Base-by-base conservation (phyloP, 2,888 invertebrate species). In the Pedicia rivosa region DNA sequence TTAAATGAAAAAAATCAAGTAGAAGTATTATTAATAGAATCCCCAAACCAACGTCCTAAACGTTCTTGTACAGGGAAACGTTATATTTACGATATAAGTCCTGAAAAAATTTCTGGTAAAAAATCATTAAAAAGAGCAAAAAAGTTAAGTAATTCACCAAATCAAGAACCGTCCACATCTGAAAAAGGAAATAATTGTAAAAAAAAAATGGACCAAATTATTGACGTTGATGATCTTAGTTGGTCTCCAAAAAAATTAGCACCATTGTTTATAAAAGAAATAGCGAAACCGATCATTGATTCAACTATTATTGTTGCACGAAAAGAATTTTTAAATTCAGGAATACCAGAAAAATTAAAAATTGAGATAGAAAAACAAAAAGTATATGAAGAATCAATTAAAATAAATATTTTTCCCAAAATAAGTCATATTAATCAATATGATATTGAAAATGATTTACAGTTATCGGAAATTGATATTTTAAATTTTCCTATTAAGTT, bases 291-390 rank as follows among this genome's bases (percentile, higher is more conserved):
- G 6, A 68, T 67, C 51, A 50, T 66, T 12, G 73, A 76, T 59
- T 64, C 68, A 12, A 65, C 61, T 36, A 57, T 65, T 28, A 40
- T 72, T 30, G 70, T 72, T 53, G 80, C 82, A 5, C 72, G 73
- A 46, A 70, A 70, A 42, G 67, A 69, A 41, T 82, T 83, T 57
- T 59, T 83, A 25, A 67, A 72, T 46, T 78, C 81, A 42, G 78
- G 78, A n/a, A 67, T 78, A 5, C 75, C 78, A 8, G 72, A 75
- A 17, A 65, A 67, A 44, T 54, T 76, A 32, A 72, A 68, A 44
- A 71, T 70, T 50, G 63, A 63, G 39, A 61, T 63, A 37, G 58
- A 54, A 26, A 68, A 67, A 42, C 66, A 67, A 48, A 67, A 64
- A 45, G 50, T 50, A 41, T 52, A 50, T 41, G 59, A 57, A 42